Conservation (phyloP, 2,113 vertebrate genomes). For the Hemibagrus wyckioides region DNA sequence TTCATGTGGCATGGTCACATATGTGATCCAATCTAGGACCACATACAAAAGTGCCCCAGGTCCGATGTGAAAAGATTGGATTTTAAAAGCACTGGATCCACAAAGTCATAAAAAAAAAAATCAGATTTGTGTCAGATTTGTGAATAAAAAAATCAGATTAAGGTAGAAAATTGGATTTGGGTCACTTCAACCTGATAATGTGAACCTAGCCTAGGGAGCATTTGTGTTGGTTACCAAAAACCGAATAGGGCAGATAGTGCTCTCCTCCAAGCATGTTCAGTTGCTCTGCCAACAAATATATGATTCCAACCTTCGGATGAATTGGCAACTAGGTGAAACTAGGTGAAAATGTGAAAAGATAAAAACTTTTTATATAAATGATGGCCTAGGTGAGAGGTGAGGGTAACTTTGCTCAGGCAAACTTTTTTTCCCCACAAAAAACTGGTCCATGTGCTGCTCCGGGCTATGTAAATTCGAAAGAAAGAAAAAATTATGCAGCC, state of each 20-base stretch:
- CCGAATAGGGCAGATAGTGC: neutral
- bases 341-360: too few relatives aligned
- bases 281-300: neutral
- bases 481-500: neutral
- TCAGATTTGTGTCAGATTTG: neutral
- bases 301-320: neutral
- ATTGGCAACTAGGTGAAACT: too few relatives aligned
- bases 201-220: neutral
- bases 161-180: neutral
- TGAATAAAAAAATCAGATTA: neutral
- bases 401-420: neutral
- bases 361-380: neutral
- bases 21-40: neutral
- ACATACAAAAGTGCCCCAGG: constrained; percentile 1
- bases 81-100: neutral
- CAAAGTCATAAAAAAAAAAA: neutral
- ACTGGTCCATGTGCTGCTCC: neutral
- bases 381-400: neutral
- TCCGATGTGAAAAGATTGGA: neutral
- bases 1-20: neutral
- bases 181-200: constrained; percentile 4
- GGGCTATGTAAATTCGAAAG: neutral
- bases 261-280: neutral
- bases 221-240: neutral
- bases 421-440: neutral